These are phyloP conservation scores for Epizoanthus illoricatus DNA, from an alignment of 92 coral and sea anemone species.

Conservation along the genomic window DNA sequence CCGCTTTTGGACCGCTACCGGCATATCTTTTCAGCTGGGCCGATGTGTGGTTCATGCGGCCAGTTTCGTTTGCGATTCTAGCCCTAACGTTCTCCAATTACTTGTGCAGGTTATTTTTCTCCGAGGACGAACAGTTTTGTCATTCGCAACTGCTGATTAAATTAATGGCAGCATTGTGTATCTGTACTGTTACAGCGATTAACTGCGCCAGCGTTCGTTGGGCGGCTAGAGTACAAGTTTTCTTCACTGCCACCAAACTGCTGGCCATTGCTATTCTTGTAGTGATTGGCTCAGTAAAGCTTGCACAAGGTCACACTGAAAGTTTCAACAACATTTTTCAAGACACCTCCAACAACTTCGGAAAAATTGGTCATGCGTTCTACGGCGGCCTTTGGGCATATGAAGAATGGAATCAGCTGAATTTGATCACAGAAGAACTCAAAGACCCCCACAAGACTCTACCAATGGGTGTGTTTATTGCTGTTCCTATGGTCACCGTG, in stretches of 20 bases:
- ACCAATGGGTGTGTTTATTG: conserved; percentile 52
- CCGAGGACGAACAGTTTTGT: conserved; percentile 14
- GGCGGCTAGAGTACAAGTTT: conserved; percentile 57
- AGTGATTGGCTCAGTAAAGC: conserved; percentile 35
- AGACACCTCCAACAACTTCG: conserved; percentile 40
- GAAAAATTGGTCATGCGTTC: conserved; percentile 51
- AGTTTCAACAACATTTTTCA: conserved; percentile 16
- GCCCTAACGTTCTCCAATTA: conserved; percentile 66
- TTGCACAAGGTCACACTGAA: conserved; percentile 42
- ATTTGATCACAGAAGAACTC: conserved; percentile 54
- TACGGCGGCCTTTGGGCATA: conserved; percentile 65
- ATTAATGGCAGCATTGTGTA: conserved; percentile 46
- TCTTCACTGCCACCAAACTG: conserved; percentile 49
- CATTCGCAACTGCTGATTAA: conserved; percentile 36
- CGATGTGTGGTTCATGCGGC: conserved; percentile 66
- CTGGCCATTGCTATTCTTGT: conserved; percentile 43
- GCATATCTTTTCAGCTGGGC: conserved; percentile 72
- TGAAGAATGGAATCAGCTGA: conserved; percentile 59
- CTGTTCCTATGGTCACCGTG: conserved; percentile 52
- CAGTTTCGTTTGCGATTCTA: conserved; percentile 68
- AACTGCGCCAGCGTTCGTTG: conserved; percentile 48
- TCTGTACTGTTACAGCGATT: conserved; percentile 48
- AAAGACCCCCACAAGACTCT: conserved; percentile 51
- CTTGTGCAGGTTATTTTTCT: conserved; percentile 48
- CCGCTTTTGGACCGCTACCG: conserved; percentile 68